Evolutionary conservation across 2,113 vertebrate species (phyloP).

Genomic region (Ginglymostoma cirratum): DNA sequence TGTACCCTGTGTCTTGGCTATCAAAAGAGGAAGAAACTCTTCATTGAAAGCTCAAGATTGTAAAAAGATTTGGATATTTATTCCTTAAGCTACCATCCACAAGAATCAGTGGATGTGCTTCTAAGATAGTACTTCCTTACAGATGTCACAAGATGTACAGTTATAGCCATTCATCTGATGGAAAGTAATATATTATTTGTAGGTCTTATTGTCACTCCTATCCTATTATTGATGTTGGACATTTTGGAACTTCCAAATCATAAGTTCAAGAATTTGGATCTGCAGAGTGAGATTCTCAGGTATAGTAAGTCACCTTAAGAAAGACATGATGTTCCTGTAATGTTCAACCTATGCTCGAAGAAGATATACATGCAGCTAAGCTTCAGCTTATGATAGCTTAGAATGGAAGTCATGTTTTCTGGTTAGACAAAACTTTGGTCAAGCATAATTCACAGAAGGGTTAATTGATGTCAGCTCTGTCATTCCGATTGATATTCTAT

Average conservation of each 20-base stretch:
- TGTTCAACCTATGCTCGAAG: neutral
- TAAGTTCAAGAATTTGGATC: neutral
- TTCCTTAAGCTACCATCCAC: neutral
- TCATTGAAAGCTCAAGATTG: neutral
- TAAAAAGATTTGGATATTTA: neutral
- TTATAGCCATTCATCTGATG: neutral
- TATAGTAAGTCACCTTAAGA: neutral
- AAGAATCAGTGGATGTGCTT: neutral
- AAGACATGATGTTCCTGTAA: neutral
- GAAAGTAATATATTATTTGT: neutral
- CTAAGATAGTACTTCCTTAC: neutral
- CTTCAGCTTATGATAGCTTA: neutral
- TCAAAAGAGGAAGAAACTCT: neutral
- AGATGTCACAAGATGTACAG: neutral
- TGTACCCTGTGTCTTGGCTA: neutral
- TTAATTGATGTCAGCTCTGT: neutral
- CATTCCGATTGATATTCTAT: neutral
- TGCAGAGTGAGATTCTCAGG: neutral
- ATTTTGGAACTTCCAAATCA: neutral
- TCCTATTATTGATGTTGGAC: neutral
- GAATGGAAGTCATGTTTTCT: neutral
- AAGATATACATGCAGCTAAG: neutral
- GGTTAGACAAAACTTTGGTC: neutral
- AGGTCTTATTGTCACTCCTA: neutral
- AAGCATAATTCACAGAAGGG: neutral